phyloP scores from a whole-genome alignment of 2,113 vertebrate species.

The Rattus norvegicus region DNA sequence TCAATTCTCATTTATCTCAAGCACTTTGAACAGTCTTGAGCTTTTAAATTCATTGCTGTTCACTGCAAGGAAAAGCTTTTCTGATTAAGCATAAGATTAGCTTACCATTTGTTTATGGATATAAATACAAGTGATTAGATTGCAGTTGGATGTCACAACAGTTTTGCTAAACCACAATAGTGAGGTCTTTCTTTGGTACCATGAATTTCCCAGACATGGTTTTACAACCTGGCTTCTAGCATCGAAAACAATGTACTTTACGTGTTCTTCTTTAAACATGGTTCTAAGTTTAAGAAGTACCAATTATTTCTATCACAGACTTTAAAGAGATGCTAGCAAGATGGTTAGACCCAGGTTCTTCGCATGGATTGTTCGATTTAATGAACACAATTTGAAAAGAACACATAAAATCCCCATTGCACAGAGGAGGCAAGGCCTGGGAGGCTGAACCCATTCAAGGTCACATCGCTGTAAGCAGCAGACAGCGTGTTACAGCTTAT shows the following conservation, averaged over 20 bases:
- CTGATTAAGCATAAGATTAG: background rate
- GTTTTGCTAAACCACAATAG: background rate
- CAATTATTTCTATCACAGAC: constrained; percentile 40
- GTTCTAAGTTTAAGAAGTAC: background rate
- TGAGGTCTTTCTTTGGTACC: background rate
- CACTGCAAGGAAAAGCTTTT: background rate
- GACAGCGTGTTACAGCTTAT: background rate
- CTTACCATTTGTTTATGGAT: background rate
- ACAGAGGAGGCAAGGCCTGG: constrained; percentile 30
- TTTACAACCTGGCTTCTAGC: background rate
- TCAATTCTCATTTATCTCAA: background rate
- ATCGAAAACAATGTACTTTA: background rate
- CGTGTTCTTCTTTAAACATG: background rate
- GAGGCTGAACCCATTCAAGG: background rate
- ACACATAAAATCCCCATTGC: background rate
- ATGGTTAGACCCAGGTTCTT: background rate
- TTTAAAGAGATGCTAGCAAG: constrained; percentile 31
- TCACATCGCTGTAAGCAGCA: background rate
- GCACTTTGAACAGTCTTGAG: background rate
- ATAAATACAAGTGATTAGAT: background rate
- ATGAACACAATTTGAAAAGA: background rate
- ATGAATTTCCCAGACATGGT: background rate
- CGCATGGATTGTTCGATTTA: background rate
- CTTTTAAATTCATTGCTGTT: background rate
- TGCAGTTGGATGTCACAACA: background rate